Evolutionary conservation across 2,797 vertebrate genomes (phyloP), one percentile per base, ranked within the genome.

Genomic region (Taeniopygia guttata): DNA sequence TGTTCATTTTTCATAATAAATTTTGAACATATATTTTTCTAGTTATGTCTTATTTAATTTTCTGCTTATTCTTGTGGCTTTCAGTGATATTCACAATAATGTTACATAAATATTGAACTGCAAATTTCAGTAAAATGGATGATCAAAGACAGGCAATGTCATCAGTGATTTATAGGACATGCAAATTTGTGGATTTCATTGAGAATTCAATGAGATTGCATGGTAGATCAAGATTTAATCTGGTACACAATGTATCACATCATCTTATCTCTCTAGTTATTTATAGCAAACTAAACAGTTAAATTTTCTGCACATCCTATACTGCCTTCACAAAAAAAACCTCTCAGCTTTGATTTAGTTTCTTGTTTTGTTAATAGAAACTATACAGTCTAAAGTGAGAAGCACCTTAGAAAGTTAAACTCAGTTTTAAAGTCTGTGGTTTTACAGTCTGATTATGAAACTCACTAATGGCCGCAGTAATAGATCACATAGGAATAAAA

Each of bases 141-240:
- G 34, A 94, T 89, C 67, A 94, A 94, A 95, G 75, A 51, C 27
- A 79, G 21, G 14, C 68, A 92, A 55, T 30, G 14, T 72, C 88
- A 93, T 84, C 72, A 83, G 30, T 70, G 49, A 83, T 83, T 70
- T 82, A 87, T 13, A 84, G 18, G 40, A 42, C 38, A 67, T 80
- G 36, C 16, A 94, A 87, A 83, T 87, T 93, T 30, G 52, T 36
- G n/a, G 40, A 60, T 74, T 84, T 74, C 49, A 78, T 26, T 80
- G 13, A 81, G 51, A 91, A 83, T 81, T 90, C 69, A 81, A 38
- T 76, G 40, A 83, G 56, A 83, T 32, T 55, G 14, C 42, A 75
- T 26, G 11, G 51, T 42, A 81, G 76, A 85, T 86, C 40, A 92
- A 68, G 20, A 8, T 68, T 93, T 78, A 87, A 94, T 87, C 48